Percentiles rank a stretch among this genome's conserved stretches.
Evolutionary conservation across 37 sponge, comb jelly and placozoan species (phyloP).

Genomic region (Petrosia ficiformis): DNA sequence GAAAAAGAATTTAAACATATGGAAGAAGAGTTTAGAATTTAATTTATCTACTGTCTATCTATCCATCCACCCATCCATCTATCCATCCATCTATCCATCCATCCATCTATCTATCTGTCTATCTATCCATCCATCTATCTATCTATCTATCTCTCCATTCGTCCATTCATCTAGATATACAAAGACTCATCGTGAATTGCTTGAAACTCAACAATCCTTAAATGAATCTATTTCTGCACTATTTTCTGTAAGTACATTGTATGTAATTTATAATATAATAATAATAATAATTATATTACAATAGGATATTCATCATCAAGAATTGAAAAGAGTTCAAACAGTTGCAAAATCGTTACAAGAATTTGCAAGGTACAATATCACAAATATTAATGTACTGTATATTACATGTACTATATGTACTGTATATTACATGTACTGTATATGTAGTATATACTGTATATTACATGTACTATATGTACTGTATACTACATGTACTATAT

Average conservation of each 20-base stretch:
- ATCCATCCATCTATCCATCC: no score
- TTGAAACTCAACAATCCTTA: background rate
- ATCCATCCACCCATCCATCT: no score
- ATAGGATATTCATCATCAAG: constrained; percentile 39
- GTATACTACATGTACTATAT: no score
- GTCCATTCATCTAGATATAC: background rate
- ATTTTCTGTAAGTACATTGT: background rate
- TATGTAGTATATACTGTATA: no score
- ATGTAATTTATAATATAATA: background rate
- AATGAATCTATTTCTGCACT: background rate
- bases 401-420: no score
- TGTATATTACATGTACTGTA: no score
- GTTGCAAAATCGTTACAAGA: constrained; percentile 45
- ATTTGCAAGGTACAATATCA: constrained; percentile 53
- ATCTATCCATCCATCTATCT: no score
- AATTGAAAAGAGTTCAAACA: constrained; percentile 55
- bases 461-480: no score
- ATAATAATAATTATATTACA: background rate
- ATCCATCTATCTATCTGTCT: no score
- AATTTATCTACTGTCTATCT: no score
- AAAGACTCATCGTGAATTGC: background rate
- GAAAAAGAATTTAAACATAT: background rate
- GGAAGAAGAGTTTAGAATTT: background rate
- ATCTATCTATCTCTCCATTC: no score
- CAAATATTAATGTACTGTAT: background rate